phyloP scores from a whole-genome alignment of 35 echinoderm and acorn worm species.

The Holothuria glaberrima region DNA sequence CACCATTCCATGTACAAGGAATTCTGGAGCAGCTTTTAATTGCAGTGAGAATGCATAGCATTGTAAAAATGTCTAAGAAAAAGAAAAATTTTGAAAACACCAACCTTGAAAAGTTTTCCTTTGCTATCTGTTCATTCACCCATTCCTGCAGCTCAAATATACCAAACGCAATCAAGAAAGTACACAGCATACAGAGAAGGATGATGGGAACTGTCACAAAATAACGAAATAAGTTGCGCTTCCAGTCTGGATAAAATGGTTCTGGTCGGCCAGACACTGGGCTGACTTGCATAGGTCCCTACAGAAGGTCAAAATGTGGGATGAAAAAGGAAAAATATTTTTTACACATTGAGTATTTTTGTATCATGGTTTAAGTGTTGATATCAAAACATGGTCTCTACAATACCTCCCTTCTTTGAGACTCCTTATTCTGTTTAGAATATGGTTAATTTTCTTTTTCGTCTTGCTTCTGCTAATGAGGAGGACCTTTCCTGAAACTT shows the following conservation, averaged over 20 bases:
- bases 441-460: too few relatives aligned
- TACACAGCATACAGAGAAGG: slow-evolving; percentile 75
- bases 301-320: neutral
- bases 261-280: slow-evolving; percentile 79
- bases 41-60: too few relatives aligned
- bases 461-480: too few relatives aligned
- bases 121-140: slow-evolving; percentile 75
- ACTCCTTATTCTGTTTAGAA: too few relatives aligned
- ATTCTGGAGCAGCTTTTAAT: too few relatives aligned
- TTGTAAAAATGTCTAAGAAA: neutral
- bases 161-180: slow-evolving; percentile 69
- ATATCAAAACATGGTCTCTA: too few relatives aligned
- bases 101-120: slow-evolving; percentile 65
- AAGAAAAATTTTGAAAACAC: neutral
- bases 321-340: too few relatives aligned
- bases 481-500: too few relatives aligned
- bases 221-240: slow-evolving; percentile 89
- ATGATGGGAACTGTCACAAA: slow-evolving; percentile 96
- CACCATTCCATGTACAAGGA: too few relatives aligned
- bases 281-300: slow-evolving; percentile 77
- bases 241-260: slow-evolving; percentile 92
- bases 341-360: too few relatives aligned
- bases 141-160: slow-evolving; percentile 95
- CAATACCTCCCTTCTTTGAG: too few relatives aligned
- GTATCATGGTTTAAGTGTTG: too few relatives aligned